phyloP scores from a whole-genome alignment of 2,888 invertebrate species.

The Ormyrus pomaceus region DNA sequence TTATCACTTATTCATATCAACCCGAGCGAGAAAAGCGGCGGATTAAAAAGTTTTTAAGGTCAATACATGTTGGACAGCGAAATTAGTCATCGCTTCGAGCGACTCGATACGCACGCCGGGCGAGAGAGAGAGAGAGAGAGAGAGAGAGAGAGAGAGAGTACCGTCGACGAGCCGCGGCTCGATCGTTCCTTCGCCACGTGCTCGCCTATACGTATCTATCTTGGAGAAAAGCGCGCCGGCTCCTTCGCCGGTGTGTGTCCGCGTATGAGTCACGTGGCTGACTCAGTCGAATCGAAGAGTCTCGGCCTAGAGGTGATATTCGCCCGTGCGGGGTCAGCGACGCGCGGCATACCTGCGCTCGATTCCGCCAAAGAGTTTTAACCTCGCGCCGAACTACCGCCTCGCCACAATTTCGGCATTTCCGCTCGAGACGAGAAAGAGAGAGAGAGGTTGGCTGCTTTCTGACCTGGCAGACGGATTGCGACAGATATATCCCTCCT shows the following conservation, averaged over 20 bases:
- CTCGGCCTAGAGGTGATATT: not conserved
- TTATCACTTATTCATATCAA: not conserved
- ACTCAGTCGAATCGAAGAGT: conserved; percentile 25
- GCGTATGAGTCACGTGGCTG: conserved; percentile 33
- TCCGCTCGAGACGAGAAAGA: conserved; percentile 6
- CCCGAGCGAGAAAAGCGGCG: not conserved
- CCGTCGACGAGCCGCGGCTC: too few relatives aligned
- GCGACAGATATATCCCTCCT: too few relatives aligned
- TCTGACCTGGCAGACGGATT: too few relatives aligned
- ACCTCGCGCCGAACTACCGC: too few relatives aligned
- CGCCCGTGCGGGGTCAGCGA: not conserved
- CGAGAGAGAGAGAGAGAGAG: too few relatives aligned
- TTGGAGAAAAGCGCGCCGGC: not conserved
- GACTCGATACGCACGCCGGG: too few relatives aligned
- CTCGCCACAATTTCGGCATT: conserved; percentile 21
- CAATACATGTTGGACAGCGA: conserved; percentile 3
- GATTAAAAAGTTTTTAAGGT: conserved; percentile 10
- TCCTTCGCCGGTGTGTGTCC: conserved; percentile 14
- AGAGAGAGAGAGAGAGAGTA: too few relatives aligned
- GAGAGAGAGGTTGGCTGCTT: too few relatives aligned
- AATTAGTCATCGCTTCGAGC: not conserved
- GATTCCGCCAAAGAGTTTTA: too few relatives aligned
- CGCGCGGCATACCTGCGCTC: too few relatives aligned
- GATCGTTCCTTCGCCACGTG: too few relatives aligned
- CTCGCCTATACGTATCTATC: too few relatives aligned